These are phyloP conservation scores for Bombus vancouverensis DNA, from an alignment of 1,140 invertebrate genomes.

Conservation along the genomic window DNA sequence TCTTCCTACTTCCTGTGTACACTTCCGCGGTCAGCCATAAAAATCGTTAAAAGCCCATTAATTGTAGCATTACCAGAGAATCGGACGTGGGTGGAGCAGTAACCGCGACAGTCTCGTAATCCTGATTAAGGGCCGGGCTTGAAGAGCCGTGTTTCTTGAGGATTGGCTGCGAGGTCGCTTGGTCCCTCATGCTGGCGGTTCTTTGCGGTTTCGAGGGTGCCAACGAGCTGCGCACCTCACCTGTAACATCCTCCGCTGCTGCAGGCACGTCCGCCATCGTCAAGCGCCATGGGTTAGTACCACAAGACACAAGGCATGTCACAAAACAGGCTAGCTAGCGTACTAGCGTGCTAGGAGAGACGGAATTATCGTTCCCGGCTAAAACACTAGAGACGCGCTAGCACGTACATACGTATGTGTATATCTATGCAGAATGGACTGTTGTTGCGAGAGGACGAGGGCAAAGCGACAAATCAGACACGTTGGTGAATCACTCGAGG, in stretches of 20 bases:
- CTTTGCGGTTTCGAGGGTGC: constrained; percentile 91
- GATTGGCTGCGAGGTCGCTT: constrained; percentile 68
- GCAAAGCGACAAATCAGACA: not conserved
- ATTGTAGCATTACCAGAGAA: constrained; percentile 44
- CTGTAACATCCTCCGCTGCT: constrained; percentile 84
- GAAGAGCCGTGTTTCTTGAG: constrained; percentile 66
- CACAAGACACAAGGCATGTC: constrained; percentile 81
- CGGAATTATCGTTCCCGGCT: not conserved
- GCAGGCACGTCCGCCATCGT: constrained; percentile 81
- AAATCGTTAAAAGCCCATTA: constrained; percentile 23
- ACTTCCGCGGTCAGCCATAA: not conserved
- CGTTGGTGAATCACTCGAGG: not conserved
- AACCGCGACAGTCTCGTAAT: constrained; percentile 72
- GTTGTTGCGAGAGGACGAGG: not conserved
- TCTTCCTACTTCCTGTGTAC: not conserved
- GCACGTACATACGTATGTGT: not conserved
- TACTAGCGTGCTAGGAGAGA: constrained; percentile 49
- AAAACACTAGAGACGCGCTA: constrained; percentile 14
- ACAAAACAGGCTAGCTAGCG: constrained; percentile 72
- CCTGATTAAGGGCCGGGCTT: constrained; percentile 56
- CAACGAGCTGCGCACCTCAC: constrained; percentile 89
- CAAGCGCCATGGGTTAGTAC: constrained; percentile 81
- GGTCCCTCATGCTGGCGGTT: constrained; percentile 91
- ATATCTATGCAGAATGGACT: not conserved
- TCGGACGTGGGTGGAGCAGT: constrained; percentile 68